Evolutionary conservation across 2,113 vertebrate genomes (phyloP).

Genomic region (Mus musculus): GRCm39 chr5:147618001-147618500

Average conservation of each 20-base stretch:
- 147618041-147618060: constrained; percentile 66
- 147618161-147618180: constrained; percentile 71
- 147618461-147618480: constrained; percentile 92
- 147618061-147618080: constrained; percentile 70
- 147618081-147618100: constrained; percentile 73
- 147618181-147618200: constrained; percentile 69
- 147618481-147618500: constrained; percentile 92
- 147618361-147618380: constrained; percentile 16
- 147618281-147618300: constrained; percentile 61
- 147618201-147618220: constrained; percentile 63
- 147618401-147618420: constrained; percentile 73
- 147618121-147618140: constrained; percentile 73
- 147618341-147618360: constrained; percentile 31
- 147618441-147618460: constrained; percentile 94
- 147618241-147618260: constrained; percentile 49
- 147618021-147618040: constrained; percentile 64
- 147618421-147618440: constrained; percentile 95
- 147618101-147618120: constrained; percentile 67
- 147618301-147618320: not conserved
- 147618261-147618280: not conserved
- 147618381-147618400: not conserved
- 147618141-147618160: accelerated
- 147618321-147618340: constrained; percentile 19
- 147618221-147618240: constrained; percentile 71
- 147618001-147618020: constrained; percentile 79